Conservation (phyloP, 2,797 vertebrate species). For the Periparus ater region DNA sequence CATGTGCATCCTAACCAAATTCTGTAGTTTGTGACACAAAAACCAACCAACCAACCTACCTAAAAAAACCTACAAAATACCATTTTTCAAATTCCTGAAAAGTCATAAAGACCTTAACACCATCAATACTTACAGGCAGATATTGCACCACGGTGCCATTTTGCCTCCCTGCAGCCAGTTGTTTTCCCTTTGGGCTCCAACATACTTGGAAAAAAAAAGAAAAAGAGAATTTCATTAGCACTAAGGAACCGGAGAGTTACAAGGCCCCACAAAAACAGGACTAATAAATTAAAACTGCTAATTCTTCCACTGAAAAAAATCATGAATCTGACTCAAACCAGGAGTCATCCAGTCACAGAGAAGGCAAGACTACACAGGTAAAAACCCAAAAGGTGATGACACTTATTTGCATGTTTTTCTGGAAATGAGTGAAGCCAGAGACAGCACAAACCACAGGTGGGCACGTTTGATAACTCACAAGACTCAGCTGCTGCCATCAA, state of each 20-base stretch:
- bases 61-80: background rate
- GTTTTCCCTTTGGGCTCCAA: constrained; percentile 99
- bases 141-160: constrained; percentile 93
- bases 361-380: background rate
- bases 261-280: background rate
- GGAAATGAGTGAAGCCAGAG: background rate
- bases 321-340: background rate
- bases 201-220: constrained; percentile 69
- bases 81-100: background rate
- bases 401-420: background rate
- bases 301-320: background rate
- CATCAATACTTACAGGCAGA: constrained; percentile 88
- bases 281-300: rapidly evolving
- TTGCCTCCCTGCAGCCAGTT: constrained; percentile 91
- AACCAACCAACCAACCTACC: background rate
- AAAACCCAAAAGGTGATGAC: background rate
- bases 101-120: background rate
- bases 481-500: background rate
- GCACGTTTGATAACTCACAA: background rate
- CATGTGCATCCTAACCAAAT: background rate
- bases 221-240: background rate
- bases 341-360: background rate
- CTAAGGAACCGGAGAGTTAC: background rate
- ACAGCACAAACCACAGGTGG: background rate
- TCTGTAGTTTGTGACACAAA: background rate